Percentiles rank a stretch among this genome's conserved stretches.
phyloP scores from a whole-genome alignment of 2,113 vertebrate species.

The Corythaixoides concolor region DNA sequence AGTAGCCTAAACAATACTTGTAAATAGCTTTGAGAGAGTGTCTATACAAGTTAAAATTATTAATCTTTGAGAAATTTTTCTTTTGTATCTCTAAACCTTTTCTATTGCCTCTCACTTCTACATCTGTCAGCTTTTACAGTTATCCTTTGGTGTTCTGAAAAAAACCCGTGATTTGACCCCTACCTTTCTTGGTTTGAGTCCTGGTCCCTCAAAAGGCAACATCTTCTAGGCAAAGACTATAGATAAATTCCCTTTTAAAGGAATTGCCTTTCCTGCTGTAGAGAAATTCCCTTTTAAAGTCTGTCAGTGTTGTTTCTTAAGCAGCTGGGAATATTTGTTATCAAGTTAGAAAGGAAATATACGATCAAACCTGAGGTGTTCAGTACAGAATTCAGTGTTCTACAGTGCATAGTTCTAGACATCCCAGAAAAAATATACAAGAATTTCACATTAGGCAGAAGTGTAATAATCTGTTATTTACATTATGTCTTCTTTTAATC shows the following conservation, averaged over 20 bases:
- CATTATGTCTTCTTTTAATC: not conserved
- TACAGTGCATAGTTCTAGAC: not conserved
- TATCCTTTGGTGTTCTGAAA: not conserved
- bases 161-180: not conserved
- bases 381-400: not conserved
- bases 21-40: not conserved
- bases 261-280: not conserved
- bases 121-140: not conserved
- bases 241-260: not conserved
- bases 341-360: not conserved
- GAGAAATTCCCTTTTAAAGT: not conserved
- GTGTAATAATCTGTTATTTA: not conserved
- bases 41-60: not conserved
- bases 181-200: not conserved
- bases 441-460: not conserved
- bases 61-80: not conserved
- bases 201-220: accelerated
- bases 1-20: not conserved
- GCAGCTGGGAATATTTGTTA: not conserved
- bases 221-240: not conserved
- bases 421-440: not conserved
- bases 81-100: not conserved
- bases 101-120: not conserved
- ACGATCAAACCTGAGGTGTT: not conserved
- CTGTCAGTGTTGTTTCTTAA: not conserved